Percentiles rank a stretch among this genome's conserved stretches.
phyloP scores from a whole-genome alignment of 2,113 vertebrate species.

The Nerophis lumbriciformis region DNA sequence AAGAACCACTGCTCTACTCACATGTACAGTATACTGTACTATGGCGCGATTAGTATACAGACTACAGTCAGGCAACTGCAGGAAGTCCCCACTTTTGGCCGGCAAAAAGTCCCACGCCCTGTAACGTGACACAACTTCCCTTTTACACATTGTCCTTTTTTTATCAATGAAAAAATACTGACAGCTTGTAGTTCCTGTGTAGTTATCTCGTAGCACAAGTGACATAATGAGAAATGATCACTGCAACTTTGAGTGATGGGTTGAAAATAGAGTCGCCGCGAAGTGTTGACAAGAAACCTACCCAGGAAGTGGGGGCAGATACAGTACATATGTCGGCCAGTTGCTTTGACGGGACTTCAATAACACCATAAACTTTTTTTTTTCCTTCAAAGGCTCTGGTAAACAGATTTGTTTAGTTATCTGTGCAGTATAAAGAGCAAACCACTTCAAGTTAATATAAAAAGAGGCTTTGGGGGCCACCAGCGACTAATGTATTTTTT shows the following conservation, averaged over 20 bases:
- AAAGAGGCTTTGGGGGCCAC: constrained; percentile 10
- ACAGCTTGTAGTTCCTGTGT: not conserved
- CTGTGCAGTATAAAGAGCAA: no score
- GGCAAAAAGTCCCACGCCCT: not conserved
- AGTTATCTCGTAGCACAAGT: not conserved
- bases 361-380: no score
- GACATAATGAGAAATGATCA: not conserved
- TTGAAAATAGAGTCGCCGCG: not conserved
- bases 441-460: no score
- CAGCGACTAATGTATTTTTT: constrained; percentile 17
- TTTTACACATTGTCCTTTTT: not conserved
- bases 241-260: not conserved
- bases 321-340: no score
- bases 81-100: not conserved
- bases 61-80: not conserved
- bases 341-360: no score
- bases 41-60: not conserved
- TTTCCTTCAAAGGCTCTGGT: no score
- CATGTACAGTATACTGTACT: not conserved
- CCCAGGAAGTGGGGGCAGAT: no score
- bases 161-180: not conserved
- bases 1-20: no score
- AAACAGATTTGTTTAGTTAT: no score
- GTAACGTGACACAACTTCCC: not conserved
- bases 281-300: no score